A percentile compares a stretch with the other conserved stretches of the same genome.
These are phyloP conservation scores for Stichodactyla helianthus DNA, from an alignment of 64 coral and sea anemone genomes.

Conservation along the genomic window DNA sequence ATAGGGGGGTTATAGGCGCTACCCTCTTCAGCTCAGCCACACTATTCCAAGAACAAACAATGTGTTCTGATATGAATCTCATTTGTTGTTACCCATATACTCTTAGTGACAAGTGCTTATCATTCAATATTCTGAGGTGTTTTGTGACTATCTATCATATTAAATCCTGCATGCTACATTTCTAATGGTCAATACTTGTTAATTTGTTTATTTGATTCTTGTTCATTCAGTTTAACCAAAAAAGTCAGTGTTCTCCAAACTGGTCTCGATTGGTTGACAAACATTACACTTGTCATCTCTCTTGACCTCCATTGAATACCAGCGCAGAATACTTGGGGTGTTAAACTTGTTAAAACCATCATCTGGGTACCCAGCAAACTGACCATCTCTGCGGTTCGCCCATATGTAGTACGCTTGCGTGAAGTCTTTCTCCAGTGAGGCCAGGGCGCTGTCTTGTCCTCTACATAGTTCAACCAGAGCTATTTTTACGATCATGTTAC, in stretches of 20 bases:
- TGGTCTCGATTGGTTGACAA: constrained; percentile 50
- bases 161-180: too few relatives aligned
- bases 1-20: too few relatives aligned
- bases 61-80: too few relatives aligned
- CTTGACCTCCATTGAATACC: constrained; percentile 74
- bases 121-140: too few relatives aligned
- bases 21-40: too few relatives aligned
- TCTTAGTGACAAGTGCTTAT: too few relatives aligned
- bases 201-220: too few relatives aligned
- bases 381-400: constrained; percentile 78
- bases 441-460: constrained; percentile 78
- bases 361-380: constrained; percentile 48
- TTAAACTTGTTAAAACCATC: constrained; percentile 84
- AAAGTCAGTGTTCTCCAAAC: constrained; percentile 56
- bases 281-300: constrained; percentile 64
- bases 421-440: constrained; percentile 72
- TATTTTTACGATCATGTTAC: constrained; percentile 86
- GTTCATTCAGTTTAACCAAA: constrained; percentile 23
- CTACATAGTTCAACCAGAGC: constrained; percentile 77
- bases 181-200: too few relatives aligned
- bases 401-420: constrained; percentile 80
- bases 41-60: too few relatives aligned
- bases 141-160: too few relatives aligned
- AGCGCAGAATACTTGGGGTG: constrained; percentile 70
- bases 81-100: too few relatives aligned